phyloP scores from a whole-genome alignment of 2,113 vertebrate species.

The Mobula birostris region DNA sequence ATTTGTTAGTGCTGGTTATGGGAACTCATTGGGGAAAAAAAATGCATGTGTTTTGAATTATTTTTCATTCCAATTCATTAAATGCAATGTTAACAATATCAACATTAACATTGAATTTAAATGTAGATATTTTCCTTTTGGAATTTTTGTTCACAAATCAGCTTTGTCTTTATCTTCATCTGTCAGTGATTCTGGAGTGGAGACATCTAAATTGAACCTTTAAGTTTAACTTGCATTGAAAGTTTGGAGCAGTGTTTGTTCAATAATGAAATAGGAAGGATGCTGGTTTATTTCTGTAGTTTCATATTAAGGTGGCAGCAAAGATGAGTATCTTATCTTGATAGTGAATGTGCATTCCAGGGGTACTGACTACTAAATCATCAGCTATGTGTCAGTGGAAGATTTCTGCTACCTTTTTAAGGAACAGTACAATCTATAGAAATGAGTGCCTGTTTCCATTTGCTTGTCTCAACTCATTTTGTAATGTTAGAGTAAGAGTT shows the following conservation, averaged over 20 bases:
- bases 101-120: neutral
- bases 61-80: neutral
- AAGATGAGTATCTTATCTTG: neutral
- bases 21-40: neutral
- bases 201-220: neutral
- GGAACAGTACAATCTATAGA: neutral
- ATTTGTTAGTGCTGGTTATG: neutral
- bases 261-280: neutral
- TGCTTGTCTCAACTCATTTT: neutral
- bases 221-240: neutral
- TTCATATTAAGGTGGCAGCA: neutral
- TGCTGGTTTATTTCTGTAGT: neutral
- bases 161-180: neutral
- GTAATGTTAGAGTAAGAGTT: neutral
- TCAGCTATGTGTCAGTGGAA: neutral
- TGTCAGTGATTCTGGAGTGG: neutral
- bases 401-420: neutral
- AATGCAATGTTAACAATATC: neutral
- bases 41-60: neutral
- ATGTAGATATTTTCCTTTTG: neutral
- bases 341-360: neutral
- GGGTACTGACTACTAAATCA: neutral
- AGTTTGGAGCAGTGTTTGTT: neutral
- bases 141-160: neutral
- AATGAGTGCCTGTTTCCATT: neutral